Conservation (phyloP, 2,113 vertebrate genomes). For the Oncorhynchus clarkii region DNA sequence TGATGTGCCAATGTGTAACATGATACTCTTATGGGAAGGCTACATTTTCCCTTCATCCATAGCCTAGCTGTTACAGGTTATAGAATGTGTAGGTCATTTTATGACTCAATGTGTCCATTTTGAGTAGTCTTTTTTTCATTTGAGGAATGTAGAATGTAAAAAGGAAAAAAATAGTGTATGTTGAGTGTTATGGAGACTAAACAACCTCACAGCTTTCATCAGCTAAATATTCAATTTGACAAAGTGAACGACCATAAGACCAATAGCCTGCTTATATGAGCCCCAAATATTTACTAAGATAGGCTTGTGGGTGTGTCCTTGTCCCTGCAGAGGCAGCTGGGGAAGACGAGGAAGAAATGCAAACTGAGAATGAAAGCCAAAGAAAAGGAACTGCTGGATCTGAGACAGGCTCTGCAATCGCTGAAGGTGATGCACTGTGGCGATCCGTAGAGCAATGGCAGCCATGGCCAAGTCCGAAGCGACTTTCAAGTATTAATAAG, state of each 20-base stretch:
- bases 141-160: not conserved
- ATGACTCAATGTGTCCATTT: not conserved
- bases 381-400: constrained; percentile 26
- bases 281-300: not conserved
- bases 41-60: too few species aligned
- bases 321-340: constrained; percentile 29
- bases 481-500: not conserved
- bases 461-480: not conserved
- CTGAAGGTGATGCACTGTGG: constrained; percentile 17
- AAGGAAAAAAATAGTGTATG: not conserved
- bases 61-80: not conserved
- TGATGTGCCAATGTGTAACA: not conserved
- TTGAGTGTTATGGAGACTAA: not conserved
- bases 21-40: not conserved
- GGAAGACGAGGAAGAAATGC: constrained; percentile 10
- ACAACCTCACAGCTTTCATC: not conserved
- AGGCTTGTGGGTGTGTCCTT: not conserved
- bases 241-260: not conserved
- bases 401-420: constrained; percentile 15
- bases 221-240: not conserved
- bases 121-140: not conserved
- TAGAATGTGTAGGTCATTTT: not conserved
- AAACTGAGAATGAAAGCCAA: constrained; percentile 28
- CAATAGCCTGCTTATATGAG: not conserved
- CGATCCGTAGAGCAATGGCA: not conserved